Evolutionary conservation across 2,888 invertebrate species (phyloP).

Genomic region (Thera britannica): DNA sequence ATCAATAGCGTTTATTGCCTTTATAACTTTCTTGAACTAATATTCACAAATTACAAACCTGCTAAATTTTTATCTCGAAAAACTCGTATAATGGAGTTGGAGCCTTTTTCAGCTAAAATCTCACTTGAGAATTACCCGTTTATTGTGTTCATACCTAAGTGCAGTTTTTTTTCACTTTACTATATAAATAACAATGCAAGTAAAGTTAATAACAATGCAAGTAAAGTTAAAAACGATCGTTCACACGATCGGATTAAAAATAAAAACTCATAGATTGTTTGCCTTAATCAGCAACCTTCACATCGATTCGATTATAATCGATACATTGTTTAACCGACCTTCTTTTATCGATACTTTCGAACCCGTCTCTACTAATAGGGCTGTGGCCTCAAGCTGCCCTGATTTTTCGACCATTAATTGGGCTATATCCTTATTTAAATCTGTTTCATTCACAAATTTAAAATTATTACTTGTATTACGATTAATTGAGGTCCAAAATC

Average conservation of each 20-base stretch:
- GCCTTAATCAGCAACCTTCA: slow-evolving; percentile 32
- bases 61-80: no score
- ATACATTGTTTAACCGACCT: slow-evolving; percentile 60
- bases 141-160: no score
- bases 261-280: slow-evolving; percentile 10
- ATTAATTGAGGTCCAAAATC: slow-evolving; percentile 40
- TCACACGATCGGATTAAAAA: slow-evolving; percentile 5
- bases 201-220: neutral
- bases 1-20: slow-evolving; percentile 25
- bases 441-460: slow-evolving; percentile 38
- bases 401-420: slow-evolving; percentile 66
- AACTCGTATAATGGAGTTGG: no score
- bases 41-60: no score
- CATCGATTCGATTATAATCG: slow-evolving; percentile 40
- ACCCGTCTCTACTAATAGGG: slow-evolving; percentile 63
- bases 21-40: neutral
- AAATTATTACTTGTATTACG: slow-evolving; percentile 28
- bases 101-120: no score
- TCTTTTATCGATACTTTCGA: slow-evolving; percentile 66
- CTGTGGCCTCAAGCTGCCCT: slow-evolving; percentile 61
- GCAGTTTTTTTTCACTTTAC: no score
- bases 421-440: slow-evolving; percentile 46
- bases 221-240: slow-evolving; percentile 17
- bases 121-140: no score
- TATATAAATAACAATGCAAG: neutral